Conservation (phyloP, 2,113 vertebrate genomes). For the Seriola quinqueradiata region DNA sequence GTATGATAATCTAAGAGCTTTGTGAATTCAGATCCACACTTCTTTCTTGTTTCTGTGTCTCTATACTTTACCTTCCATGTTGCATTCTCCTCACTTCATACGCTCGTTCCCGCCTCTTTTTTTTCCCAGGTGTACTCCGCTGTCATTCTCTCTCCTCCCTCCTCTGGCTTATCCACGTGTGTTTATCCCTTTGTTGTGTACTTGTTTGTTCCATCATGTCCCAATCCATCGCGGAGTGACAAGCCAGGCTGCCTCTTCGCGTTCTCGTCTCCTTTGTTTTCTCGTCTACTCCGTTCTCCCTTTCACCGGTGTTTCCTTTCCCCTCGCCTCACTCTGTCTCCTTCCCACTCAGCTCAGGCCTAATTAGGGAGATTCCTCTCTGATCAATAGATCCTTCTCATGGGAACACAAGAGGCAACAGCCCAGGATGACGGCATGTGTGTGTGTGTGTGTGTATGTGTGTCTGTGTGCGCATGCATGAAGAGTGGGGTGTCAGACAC, state of each 20-base stretch:
- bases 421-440: slow-evolving; percentile 5
- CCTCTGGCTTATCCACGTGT: slow-evolving; percentile 9
- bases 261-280: slow-evolving; percentile 26
- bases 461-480: slow-evolving; percentile 24
- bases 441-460: slow-evolving; percentile 14
- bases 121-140: slow-evolving; percentile 2
- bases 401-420: slow-evolving; percentile 45
- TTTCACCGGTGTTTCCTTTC: background rate
- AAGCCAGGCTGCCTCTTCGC: slow-evolving; percentile 51
- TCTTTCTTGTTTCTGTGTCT: slow-evolving; percentile 6
- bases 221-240: slow-evolving; percentile 41
- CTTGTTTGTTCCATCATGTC: slow-evolving; percentile 31
- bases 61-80: background rate
- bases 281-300: slow-evolving; percentile 5
- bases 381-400: slow-evolving; percentile 80
- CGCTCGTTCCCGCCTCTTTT: background rate
- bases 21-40: background rate
- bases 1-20: slow-evolving; percentile 1
- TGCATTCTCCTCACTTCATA: background rate
- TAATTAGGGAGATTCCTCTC: slow-evolving; percentile 81
- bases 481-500: slow-evolving; percentile 36
- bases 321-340: slow-evolving; percentile 10
- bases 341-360: slow-evolving; percentile 48
- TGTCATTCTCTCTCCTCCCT: slow-evolving; percentile 28
- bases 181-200: slow-evolving; percentile 41